These are phyloP conservation scores for Casuarius casuarius DNA, from an alignment of 2,113 vertebrate genomes.

Conservation along the genomic window DNA sequence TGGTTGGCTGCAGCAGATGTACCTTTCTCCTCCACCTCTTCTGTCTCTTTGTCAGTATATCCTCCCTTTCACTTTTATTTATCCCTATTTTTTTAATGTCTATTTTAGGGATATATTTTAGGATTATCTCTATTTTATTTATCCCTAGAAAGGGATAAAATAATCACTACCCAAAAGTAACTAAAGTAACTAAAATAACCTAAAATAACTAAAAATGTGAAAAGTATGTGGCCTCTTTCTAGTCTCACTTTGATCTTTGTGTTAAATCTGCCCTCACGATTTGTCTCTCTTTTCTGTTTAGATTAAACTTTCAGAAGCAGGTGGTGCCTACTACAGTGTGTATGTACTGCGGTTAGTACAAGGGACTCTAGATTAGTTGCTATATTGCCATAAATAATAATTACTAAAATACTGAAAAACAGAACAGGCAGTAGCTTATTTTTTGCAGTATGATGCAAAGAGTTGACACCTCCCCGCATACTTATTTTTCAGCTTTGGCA, in stretches of 20 bases:
- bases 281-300: not conserved
- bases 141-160: not conserved
- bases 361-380: not conserved
- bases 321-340: no score
- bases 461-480: not conserved
- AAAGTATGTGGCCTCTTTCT: not conserved
- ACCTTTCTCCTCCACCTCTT: not conserved
- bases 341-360: not conserved
- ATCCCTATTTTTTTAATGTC: no score
- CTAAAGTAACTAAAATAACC: not conserved
- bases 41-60: accelerated
- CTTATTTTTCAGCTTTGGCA: accelerated
- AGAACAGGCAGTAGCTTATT: not conserved
- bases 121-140: no score
- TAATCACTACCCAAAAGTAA: not conserved
- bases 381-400: not conserved
- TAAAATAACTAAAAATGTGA: not conserved
- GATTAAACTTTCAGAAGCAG: not conserved
- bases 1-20: not conserved
- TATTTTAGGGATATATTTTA: no score
- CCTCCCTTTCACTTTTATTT: accelerated
- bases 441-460: not conserved
- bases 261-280: not conserved
- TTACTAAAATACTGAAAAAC: accelerated
- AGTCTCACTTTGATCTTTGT: not conserved